Base-by-base conservation (phyloP, 2,113 vertebrate species). In the Caloenas nicobarica region DNA sequence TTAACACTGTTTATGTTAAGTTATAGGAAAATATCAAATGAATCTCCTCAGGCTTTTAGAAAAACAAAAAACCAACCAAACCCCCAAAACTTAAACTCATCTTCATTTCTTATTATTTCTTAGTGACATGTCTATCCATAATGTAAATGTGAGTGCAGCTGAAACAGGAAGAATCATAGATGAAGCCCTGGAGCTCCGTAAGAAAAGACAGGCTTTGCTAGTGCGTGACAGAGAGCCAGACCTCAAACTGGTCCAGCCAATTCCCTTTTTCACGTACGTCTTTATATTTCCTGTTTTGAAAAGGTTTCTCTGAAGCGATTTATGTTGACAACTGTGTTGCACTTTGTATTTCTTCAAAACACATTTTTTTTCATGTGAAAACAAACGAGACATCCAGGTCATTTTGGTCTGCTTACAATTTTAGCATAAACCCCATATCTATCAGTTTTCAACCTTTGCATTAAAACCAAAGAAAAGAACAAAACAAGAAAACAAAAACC, bases 121-220 rank as follows among this genome's bases (percentile, higher is more conserved):
- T 93, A 99, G 99, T 84, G 98, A 99, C 89, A 97, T 99, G 98
- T 99, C 99, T 4, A 97, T 99, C 93, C 99, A 99, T 34, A 98
- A 98, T 13, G 98, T 98, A 83, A 98, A 98, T 3, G 98, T 99
- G 96, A 98, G 98, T 26, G 96, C 98, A 19, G 98, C 98, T 17
- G 99, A 99, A 93, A 87, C 98, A 2, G 97, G 97, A 54, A 97
- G 96, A 65, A 98, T 99, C 69, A 25, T 99, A 23, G 98, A 99
- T 5, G 99, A 99, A 93, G 99, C 98, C 0, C 94, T 99, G 94
- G 99, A 99, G 54, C 97, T 99, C 9, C 98, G 99, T 53, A 98
- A 95, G 91, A 99, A 98, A 46, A 98, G 99, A 86, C 99, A 98
- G 60, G 98, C 98, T 3, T 82, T 99, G 84, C 98, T 98, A 13